Percentiles rank a stretch among this genome's conserved stretches.
Conservation (phyloP, 2,888 invertebrate genomes). For the Catocala nupta region DNA sequence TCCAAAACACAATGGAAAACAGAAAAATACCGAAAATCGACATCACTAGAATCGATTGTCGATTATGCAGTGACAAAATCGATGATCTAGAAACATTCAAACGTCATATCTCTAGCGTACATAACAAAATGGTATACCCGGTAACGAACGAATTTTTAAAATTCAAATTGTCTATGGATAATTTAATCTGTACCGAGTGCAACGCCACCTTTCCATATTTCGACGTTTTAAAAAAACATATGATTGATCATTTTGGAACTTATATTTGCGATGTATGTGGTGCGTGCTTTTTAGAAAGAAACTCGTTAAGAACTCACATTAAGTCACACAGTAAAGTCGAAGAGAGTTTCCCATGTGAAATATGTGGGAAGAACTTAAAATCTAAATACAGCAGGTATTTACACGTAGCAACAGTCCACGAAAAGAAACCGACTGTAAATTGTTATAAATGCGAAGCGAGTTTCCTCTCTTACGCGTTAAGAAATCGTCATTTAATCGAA, state of each 20-base stretch:
- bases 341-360: constrained; percentile 80
- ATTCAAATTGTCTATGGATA: constrained; percentile 70
- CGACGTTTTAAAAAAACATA: constrained; percentile 75
- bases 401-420: constrained; percentile 76
- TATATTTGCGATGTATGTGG: constrained; percentile 78
- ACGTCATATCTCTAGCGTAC: constrained; percentile 63
- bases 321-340: constrained; percentile 78
- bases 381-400: constrained; percentile 75
- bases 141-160: constrained; percentile 74
- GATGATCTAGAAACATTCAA: constrained; percentile 68
- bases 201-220: constrained; percentile 62
- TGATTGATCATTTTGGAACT: constrained; percentile 78
- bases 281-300: constrained; percentile 79
- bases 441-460: constrained; percentile 76
- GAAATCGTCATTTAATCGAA: constrained; percentile 76
- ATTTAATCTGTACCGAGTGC: constrained; percentile 76
- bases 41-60: constrained; percentile 77
- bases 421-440: constrained; percentile 76
- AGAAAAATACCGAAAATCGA: constrained; percentile 80
- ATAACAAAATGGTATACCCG: constrained; percentile 60
- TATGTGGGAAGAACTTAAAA: constrained; percentile 80
- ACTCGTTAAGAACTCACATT: constrained; percentile 77
- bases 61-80: constrained; percentile 74
- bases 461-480: constrained; percentile 67
- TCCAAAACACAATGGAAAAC: constrained; percentile 60